These are phyloP conservation scores for Antennarius striatus DNA, from an alignment of 2,113 vertebrate genomes.

Conservation along the genomic window DNA sequence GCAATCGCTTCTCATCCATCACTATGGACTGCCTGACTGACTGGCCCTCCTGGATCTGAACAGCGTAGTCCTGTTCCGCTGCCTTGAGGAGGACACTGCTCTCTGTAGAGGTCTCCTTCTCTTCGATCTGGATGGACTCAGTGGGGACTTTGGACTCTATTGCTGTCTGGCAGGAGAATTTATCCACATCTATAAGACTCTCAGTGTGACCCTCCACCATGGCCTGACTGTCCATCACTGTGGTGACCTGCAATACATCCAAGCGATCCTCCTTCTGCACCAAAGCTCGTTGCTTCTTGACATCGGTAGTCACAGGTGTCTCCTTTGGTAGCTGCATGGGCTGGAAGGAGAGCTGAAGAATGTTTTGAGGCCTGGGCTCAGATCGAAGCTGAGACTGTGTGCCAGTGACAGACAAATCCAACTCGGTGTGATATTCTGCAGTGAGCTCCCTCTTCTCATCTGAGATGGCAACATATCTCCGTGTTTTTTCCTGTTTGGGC, in stretches of 20 bases:
- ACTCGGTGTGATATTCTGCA: constrained; percentile 72
- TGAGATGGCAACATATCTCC: constrained; percentile 66
- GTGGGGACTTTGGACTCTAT: constrained; percentile 78
- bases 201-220: constrained; percentile 77
- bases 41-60: constrained; percentile 83
- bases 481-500: constrained; percentile 78
- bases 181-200: constrained; percentile 68
- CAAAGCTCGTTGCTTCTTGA: constrained; percentile 77
- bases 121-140: constrained; percentile 74
- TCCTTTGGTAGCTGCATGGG: constrained; percentile 82
- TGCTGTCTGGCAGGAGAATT: constrained; percentile 59
- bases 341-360: constrained; percentile 76
- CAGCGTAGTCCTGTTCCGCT: constrained; percentile 82
- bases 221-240: constrained; percentile 72
- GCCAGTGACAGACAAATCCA: constrained; percentile 71
- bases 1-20: constrained; percentile 82
- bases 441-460: constrained; percentile 77
- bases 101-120: constrained; percentile 79
- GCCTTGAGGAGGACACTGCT: constrained; percentile 74
- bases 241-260: constrained; percentile 76
- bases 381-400: constrained; percentile 61
- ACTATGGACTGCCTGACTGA: constrained; percentile 82
- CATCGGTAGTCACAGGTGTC: constrained; percentile 52
- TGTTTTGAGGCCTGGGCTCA: constrained; percentile 70
- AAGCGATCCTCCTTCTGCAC: constrained; percentile 82